phyloP scores from a whole-genome alignment of 2,888 invertebrate genomes.

The Dryadula phaetusa region DNA sequence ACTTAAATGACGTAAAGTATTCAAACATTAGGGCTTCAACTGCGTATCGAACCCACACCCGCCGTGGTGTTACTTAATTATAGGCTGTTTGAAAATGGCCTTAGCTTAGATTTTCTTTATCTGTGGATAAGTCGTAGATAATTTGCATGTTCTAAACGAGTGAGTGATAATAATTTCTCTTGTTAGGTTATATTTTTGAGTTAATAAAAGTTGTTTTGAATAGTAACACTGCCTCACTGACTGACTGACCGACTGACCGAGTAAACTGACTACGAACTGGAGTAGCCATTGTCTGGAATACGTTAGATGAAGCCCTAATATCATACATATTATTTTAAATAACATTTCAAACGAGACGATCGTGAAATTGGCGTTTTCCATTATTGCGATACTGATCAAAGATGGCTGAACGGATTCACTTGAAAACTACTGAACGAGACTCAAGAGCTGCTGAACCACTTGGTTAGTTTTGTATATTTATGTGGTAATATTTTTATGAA shows the following conservation, averaged over 20 bases:
- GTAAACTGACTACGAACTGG: background rate
- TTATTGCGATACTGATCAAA: constrained; percentile 10
- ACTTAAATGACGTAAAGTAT: constrained; percentile 36
- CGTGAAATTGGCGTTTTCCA: background rate
- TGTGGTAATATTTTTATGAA: background rate
- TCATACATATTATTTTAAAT: constrained; percentile 11
- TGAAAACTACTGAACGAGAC: constrained; percentile 40
- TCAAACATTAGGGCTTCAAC: constrained; percentile 40
- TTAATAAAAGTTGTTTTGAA: too few species aligned
- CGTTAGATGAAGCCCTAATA: constrained; percentile 35
- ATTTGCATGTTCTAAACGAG: background rate
- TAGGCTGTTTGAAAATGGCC: background rate
- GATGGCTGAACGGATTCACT: constrained; percentile 42
- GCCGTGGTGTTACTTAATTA: too few species aligned
- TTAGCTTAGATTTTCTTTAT: background rate
- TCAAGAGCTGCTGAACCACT: constrained; percentile 17
- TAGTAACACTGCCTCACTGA: background rate
- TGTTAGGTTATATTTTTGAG: too few species aligned
- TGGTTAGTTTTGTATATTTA: background rate
- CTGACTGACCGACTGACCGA: background rate
- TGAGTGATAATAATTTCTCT: background rate
- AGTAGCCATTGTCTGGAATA: background rate
- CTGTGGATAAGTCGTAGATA: too few species aligned
- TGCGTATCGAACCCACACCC: constrained; percentile 16
- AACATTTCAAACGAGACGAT: background rate